Evolutionary conservation across 2,888 invertebrate genomes (phyloP), one percentile per base, ranked within the genome.

Genomic region (Erebia epiphron): DNA sequence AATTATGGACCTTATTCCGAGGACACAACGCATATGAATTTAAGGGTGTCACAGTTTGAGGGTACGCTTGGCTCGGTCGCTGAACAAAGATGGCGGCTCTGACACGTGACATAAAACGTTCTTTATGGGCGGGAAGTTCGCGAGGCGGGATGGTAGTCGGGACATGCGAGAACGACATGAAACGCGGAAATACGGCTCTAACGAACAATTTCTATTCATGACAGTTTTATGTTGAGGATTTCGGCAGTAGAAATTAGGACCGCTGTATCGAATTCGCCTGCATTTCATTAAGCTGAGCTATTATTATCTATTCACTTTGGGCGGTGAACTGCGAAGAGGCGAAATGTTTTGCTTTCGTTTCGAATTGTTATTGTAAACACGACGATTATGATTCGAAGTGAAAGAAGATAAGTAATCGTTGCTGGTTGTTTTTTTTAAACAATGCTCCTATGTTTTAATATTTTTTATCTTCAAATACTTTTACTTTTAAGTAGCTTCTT

Each of bases 101-200:
- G 91, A 90, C 91, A 91, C 86, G 85, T 91, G 90, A 89, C 90
- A 91, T 92, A 91, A 90, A 92, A 88, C 79, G 79, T 85, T 90
- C 88, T 92, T 92, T 92, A 92, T 82, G 84, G 82, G 82, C 83
- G 84, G 87, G 83, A 90, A 91, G 90, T 93, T 93, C 84, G 92
- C 91, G 86, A 90, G 83, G 82, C 83, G 79, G 87, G 86, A 87
- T 87, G 83, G n/a, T n/a, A n/a, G n/a, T n/a, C n/a, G n/a, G 82
- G 87, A 88, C 92, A 92, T 92, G 92, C 92, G 86, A 91, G 87
- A 82, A 73, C 77, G 87, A 85, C 90, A 91, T 91, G 92, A 89
- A 91, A 80, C 84, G 86, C 86, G 90, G 88, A 89, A 91, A 84
- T 84, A 86, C 76, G 78, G 78, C 82, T 64, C 83, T 84, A 86